Evolutionary conservation across 2,888 invertebrate genomes (phyloP), one percentile per base, ranked within the genome.

Genomic region (Pterobdella sp.): DNA sequence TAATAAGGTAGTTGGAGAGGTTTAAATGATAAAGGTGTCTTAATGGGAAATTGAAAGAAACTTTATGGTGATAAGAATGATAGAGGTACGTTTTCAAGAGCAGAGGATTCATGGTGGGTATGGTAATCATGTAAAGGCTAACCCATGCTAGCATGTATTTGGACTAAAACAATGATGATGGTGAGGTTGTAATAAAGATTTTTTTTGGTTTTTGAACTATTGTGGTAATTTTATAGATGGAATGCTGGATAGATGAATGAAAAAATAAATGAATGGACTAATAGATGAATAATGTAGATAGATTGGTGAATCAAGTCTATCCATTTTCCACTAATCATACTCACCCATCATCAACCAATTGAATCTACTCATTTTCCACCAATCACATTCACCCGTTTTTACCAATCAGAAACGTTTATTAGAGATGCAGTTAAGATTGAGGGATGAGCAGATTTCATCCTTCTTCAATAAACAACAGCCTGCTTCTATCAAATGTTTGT

Each of bases 321-420:
- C 49, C 49, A 42, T 22, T 42, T 42, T 22, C 49, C 7, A 42
- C 49, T 22, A 42, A 7, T 42, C 49, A 42, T 42, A 42, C 49
- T 22, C 7, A 42, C 49, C 49, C 49, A 42, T 22, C 22, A 14
- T 22, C 49, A 42, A 42, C 49, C 49, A 42, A 7, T 42, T 22
- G 22, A 7, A 7, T 14, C 49, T 42, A 42, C 49, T 22, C 7
- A 42, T 22, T 22, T 22, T 14, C 49, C 22, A 14, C 22, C 49
- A 42, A 42, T 22, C 49, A 42, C 49, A 7, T 14, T 22, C 49
- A 42, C 7, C 49, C 49, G 10, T 42, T 22, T 42, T 14, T n/a
- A n/a, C n/a, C n/a, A n/a, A n/a, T n/a, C n/a, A 56, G 60, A 56
- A 56, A 22, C 60, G 60, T 56, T 26, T 56, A 7, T n/a, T 56